Percentiles rank a stretch among this genome's conserved stretches.
Evolutionary conservation across 1,140 invertebrate genomes (phyloP).

Genomic region (Pemphigus obesinymphae): DNA sequence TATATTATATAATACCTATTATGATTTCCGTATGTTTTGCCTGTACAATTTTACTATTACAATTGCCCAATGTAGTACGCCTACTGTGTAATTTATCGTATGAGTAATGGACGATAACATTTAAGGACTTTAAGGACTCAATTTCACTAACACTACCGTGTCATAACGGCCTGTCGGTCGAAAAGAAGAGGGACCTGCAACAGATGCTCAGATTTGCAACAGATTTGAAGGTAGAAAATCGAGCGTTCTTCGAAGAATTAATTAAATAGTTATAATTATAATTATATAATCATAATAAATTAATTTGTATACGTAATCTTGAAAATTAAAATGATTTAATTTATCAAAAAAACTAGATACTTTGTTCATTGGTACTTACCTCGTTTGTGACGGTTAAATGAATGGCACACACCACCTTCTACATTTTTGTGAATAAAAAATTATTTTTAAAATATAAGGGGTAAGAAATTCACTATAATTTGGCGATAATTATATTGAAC

Average conservation of each 20-base stretch:
- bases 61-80: no score
- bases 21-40: no score
- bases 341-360: slow-evolving; percentile 7
- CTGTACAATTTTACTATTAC: no score
- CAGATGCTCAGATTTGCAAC: slow-evolving; percentile 37
- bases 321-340: background rate
- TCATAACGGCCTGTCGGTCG: slow-evolving; percentile 12
- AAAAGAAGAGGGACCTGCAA: slow-evolving; percentile 39
- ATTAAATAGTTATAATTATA: no score
- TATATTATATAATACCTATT: no score
- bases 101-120: no score
- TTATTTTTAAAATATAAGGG: slow-evolving; percentile 8
- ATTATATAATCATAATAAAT: no score
- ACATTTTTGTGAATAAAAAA: slow-evolving; percentile 3
- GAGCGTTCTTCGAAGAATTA: slow-evolving; percentile 16
- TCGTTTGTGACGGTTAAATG: background rate
- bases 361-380: slow-evolving; percentile 9
- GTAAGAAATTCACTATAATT: background rate
- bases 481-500: background rate
- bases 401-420: background rate
- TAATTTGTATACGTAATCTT: background rate
- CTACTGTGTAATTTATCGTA: no score
- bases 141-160: background rate
- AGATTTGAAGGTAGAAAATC: slow-evolving; percentile 36
- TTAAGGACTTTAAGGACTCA: background rate